Evolutionary conservation across 2,797 vertebrate species (phyloP).

Genomic region (Malacoraja senta): DNA sequence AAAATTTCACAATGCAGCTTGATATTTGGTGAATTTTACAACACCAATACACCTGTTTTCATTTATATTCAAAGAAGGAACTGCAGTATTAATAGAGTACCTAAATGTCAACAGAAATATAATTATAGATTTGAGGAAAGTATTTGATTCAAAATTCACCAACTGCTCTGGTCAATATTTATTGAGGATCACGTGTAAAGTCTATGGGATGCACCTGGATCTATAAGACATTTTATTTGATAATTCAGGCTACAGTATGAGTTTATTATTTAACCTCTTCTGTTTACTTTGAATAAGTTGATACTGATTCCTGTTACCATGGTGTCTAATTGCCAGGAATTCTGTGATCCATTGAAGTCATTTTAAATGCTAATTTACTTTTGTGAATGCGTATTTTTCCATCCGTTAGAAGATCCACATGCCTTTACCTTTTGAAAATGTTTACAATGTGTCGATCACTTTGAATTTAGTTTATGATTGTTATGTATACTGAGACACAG

Average conservation of each 20-base stretch:
- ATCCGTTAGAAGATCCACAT: neutral
- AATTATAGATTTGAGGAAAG: neutral
- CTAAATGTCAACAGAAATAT: neutral
- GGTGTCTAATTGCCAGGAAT: neutral
- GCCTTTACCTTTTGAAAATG: neutral
- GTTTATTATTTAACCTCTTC: neutral
- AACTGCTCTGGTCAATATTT: neutral
- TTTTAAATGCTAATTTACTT: neutral
- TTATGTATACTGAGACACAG: too few species aligned
- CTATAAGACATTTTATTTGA: neutral
- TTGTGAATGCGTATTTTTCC: neutral
- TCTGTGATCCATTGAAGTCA: neutral
- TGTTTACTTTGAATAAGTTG: constrained; percentile 2
- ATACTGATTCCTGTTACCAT: constrained; percentile 14
- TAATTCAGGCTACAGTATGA: neutral
- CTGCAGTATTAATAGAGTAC: neutral
- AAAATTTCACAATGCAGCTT: neutral
- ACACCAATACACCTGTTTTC: neutral
- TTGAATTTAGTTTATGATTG: too few species aligned
- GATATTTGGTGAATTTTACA: neutral
- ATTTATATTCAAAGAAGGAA: neutral
- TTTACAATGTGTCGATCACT: neutral
- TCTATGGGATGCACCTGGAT: neutral
- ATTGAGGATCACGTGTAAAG: neutral
- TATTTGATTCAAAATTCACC: neutral